phyloP scores from a whole-genome alignment of 2,113 vertebrate species.

The Gavialis gangeticus region DNA sequence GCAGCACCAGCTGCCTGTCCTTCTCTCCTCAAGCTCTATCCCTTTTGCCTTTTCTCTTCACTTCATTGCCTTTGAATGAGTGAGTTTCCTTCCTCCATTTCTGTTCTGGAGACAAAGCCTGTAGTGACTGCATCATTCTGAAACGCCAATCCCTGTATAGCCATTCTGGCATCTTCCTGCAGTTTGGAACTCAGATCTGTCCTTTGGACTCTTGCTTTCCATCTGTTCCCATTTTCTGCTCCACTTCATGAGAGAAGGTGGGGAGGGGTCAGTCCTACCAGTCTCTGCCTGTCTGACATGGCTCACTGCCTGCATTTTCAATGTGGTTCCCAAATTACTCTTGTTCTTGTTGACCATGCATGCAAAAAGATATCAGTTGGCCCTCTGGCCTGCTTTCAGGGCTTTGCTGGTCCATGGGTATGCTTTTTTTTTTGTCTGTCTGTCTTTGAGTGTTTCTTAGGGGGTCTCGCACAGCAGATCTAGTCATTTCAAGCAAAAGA shows the following conservation, averaged over 20 bases:
- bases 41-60: rapidly evolving
- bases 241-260: neutral
- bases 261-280: neutral
- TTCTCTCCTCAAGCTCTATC: neutral
- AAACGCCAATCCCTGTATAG: neutral
- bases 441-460: neutral
- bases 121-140: neutral
- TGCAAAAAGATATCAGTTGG: neutral
- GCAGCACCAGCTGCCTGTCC: neutral
- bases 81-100: neutral
- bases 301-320: neutral
- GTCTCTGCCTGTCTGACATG: neutral
- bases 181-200: conserved; percentile 9
- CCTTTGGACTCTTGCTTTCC: neutral
- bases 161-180: neutral
- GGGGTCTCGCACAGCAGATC: neutral
- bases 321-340: neutral
- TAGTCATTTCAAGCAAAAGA: neutral
- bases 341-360: neutral
- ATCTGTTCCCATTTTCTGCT: neutral
- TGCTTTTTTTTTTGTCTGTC: neutral
- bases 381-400: rapidly evolving
- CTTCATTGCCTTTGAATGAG: neutral
- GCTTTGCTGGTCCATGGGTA: neutral
- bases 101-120: neutral